phyloP scores from a whole-genome alignment of 2,888 invertebrate genomes.

The Melinaea marsaeus region DNA sequence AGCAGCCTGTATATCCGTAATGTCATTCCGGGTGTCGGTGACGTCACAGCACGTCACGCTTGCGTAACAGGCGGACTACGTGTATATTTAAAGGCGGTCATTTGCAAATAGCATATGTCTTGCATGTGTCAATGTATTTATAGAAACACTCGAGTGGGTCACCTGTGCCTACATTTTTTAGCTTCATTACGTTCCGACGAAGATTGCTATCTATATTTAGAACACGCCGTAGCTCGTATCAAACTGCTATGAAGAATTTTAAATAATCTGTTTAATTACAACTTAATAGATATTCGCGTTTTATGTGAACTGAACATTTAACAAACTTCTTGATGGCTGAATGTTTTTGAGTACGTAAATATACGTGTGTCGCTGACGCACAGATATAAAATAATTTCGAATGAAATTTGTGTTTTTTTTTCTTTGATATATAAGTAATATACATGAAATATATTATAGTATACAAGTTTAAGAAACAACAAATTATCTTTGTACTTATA shows the following conservation, averaged over 20 bases:
- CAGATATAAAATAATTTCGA: too few species aligned
- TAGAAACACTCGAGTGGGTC: constrained; percentile 58
- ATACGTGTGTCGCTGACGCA: too few species aligned
- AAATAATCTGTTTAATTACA: not conserved
- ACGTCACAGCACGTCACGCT: constrained; percentile 63
- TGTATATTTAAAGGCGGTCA: constrained; percentile 51
- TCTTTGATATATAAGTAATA: too few species aligned
- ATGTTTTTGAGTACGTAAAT: too few species aligned
- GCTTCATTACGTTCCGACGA: constrained; percentile 14
- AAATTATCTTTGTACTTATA: too few species aligned
- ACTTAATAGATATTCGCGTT: too few species aligned
- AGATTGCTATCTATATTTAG: constrained; percentile 12
- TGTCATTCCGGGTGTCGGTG: constrained; percentile 40
- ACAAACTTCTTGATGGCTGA: too few species aligned
- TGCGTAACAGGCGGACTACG: constrained; percentile 51
- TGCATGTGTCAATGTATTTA: constrained; percentile 60
- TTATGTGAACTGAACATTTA: too few species aligned
- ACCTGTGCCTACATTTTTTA: constrained; percentile 42
- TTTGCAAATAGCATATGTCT: constrained; percentile 64
- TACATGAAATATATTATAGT: too few species aligned
- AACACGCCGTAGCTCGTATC: constrained; percentile 10
- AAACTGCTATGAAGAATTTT: not conserved
- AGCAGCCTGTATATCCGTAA: constrained; percentile 27
- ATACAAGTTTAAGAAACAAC: too few species aligned
- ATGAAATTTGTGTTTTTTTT: too few species aligned